phyloP scores from a whole-genome alignment of 2,797 vertebrate species.

The Craterocephalus amniculus region DNA sequence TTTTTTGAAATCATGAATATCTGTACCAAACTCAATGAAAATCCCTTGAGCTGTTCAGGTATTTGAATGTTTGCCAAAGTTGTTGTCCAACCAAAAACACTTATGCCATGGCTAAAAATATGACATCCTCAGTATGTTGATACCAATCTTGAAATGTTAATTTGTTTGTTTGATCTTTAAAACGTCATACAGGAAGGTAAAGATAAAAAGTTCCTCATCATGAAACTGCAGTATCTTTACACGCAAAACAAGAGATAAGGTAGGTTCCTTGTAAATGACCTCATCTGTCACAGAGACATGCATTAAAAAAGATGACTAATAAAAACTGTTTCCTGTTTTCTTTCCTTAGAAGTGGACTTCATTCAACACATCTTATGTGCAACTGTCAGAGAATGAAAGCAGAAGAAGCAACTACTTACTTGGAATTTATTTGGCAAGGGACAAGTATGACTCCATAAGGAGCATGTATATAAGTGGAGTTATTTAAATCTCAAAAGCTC shows the following conservation, averaged over 20 bases:
- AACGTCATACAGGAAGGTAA: conserved; percentile 83
- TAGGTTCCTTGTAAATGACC: conserved; percentile 1
- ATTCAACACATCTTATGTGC: neutral
- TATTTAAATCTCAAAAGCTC: too few species aligned
- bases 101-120: too few species aligned
- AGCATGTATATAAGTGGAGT: too few species aligned
- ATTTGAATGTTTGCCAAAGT: too few species aligned
- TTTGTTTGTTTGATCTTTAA: neutral
- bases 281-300: neutral
- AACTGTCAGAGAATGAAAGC: neutral
- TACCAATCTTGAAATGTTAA: neutral
- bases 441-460: too few species aligned
- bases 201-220: conserved; percentile 89
- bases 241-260: conserved; percentile 38
- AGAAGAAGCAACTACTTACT: neutral
- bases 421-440: neutral
- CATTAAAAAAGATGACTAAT: neutral
- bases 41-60: too few species aligned
- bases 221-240: conserved; percentile 78
- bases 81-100: too few species aligned
- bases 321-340: neutral
- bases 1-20: too few species aligned
- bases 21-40: too few species aligned
- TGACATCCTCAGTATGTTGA: too few species aligned
- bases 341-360: neutral